A percentile compares a stretch with the other conserved stretches of the same genome.
These are phyloP conservation scores for Aphelenchoides bicaudatus DNA, from an alignment of 2,888 invertebrate genomes.

Conservation along the genomic window DNA sequence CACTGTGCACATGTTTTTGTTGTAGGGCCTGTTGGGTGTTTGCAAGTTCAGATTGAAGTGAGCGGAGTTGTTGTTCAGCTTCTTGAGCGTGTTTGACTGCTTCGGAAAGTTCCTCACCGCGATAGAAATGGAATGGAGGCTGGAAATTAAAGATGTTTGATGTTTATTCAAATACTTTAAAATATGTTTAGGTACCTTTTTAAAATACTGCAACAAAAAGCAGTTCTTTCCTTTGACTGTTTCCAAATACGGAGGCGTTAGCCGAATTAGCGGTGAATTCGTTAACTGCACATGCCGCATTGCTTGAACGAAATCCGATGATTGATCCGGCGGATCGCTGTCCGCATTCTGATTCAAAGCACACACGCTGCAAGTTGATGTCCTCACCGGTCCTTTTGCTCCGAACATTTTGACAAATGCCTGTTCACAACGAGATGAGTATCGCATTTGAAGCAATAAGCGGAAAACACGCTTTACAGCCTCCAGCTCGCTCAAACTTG, in stretches of 20 bases:
- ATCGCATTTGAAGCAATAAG: slow-evolving; percentile 61
- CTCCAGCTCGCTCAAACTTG: slow-evolving; percentile 63
- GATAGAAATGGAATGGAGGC: slow-evolving; percentile 22
- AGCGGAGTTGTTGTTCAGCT: slow-evolving; percentile 16
- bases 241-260: slow-evolving; percentile 81
- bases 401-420: slow-evolving; percentile 69
- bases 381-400: slow-evolving; percentile 3
- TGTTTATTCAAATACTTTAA: not conserved
- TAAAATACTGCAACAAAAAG: slow-evolving; percentile 60
- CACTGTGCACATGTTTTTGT: slow-evolving; percentile 8
- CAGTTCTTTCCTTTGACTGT: slow-evolving; percentile 71
- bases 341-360: slow-evolving; percentile 18
- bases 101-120: slow-evolving; percentile 8
- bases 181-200: slow-evolving; percentile 29
- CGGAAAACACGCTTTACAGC: slow-evolving; percentile 50
- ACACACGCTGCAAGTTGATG: slow-evolving; percentile 24
- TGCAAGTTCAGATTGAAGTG: not conserved
- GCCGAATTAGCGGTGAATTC: slow-evolving; percentile 80
- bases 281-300: slow-evolving; percentile 66
- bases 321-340: slow-evolving; percentile 10
- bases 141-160: not conserved
- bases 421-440: slow-evolving; percentile 87
- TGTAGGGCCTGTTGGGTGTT: slow-evolving; percentile 9
- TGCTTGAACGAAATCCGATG: slow-evolving; percentile 24
- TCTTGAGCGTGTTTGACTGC: slow-evolving; percentile 15